These are phyloP conservation scores for Mastigias papua DNA, from an alignment of 30 jellyfish, hydroid and myxozoan species.

Conservation along the genomic window DNA sequence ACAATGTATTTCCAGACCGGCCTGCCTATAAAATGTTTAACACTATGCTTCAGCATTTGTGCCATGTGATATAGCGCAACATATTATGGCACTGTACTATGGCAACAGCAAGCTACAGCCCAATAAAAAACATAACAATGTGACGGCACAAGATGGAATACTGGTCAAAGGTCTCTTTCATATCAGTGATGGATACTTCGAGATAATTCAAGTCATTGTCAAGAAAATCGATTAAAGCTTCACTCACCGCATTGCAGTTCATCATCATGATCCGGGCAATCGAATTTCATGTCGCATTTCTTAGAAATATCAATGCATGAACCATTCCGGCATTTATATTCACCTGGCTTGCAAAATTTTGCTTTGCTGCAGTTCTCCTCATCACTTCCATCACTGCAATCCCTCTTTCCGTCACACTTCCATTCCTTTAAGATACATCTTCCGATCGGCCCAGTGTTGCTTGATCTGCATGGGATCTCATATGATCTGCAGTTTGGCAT, in stretches of 20 bases:
- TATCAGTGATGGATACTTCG: background rate
- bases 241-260: conserved; percentile 77
- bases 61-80: too few relatives aligned
- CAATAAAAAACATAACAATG: too few relatives aligned
- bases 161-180: too few relatives aligned
- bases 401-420: conserved; percentile 80
- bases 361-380: conserved; percentile 66
- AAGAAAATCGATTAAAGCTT: background rate
- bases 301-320: conserved; percentile 53
- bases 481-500: conserved; percentile 45
- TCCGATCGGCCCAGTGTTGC: conserved; percentile 39
- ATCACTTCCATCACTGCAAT: conserved; percentile 86
- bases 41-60: too few relatives aligned
- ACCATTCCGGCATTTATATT: conserved; percentile 69
- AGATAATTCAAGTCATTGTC: background rate
- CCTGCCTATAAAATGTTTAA: too few relatives aligned
- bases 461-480: conserved; percentile 66
- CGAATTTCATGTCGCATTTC: conserved; percentile 58
- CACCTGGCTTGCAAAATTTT: background rate
- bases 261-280: conserved; percentile 80
- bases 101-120: too few relatives aligned
- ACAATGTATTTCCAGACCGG: too few relatives aligned
- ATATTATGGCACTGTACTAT: too few relatives aligned
- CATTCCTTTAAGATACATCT: conserved; percentile 52
- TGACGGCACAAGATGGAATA: too few relatives aligned